phyloP scores from a whole-genome alignment of 2,797 vertebrate genomes.

The Hippopotamyrus pictus region DNA sequence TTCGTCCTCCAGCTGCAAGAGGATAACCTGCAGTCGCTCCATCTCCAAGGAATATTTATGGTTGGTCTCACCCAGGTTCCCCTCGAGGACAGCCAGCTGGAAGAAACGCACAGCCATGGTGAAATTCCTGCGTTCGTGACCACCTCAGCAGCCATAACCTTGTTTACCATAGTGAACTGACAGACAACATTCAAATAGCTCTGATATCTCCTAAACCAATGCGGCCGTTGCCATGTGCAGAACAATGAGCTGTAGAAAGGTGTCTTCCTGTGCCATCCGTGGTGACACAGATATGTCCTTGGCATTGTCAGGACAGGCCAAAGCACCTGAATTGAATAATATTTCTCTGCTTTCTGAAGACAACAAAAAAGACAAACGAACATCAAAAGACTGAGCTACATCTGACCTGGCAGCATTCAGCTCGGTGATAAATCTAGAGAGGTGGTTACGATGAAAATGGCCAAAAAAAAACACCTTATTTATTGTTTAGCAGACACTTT shows the following conservation, averaged over 20 bases:
- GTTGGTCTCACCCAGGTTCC: conserved; percentile 61
- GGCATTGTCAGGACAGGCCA: background rate
- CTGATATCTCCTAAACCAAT: conserved; percentile 1
- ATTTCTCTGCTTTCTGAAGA: background rate
- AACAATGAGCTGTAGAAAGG: conserved; percentile 14
- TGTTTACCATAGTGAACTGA: background rate
- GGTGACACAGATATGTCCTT: background rate
- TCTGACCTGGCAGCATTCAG: background rate
- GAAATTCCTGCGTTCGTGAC: background rate
- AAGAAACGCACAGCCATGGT: background rate
- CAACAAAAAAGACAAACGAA: background rate
- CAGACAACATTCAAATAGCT: background rate
- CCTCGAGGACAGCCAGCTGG: conserved; percentile 61
- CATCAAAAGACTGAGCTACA: background rate
- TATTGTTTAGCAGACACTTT: background rate
- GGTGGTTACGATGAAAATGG: background rate
- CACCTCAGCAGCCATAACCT: background rate
- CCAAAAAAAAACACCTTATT: background rate
- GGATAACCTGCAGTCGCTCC: conserved; percentile 64
- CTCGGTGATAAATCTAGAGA: background rate
- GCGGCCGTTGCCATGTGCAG: background rate
- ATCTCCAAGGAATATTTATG: conserved; percentile 66
- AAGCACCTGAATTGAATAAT: background rate
- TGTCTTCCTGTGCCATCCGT: background rate
- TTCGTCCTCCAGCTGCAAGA: conserved; percentile 68